Conservation (phyloP, 2,888 invertebrate species). For the Tuberolachnus salignus region DNA sequence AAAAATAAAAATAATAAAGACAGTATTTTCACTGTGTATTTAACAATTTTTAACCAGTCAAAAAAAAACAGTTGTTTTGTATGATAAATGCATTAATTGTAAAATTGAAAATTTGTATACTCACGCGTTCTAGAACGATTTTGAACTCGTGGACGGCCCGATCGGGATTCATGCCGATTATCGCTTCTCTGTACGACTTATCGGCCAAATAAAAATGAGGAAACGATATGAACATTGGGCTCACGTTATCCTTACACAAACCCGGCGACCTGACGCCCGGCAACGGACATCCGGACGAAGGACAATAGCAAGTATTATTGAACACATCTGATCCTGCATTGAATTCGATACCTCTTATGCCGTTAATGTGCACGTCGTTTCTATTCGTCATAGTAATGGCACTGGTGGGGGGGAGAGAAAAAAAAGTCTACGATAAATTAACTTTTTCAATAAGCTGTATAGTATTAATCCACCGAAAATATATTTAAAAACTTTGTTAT, state of each 20-base stretch:
- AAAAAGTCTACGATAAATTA: too few species aligned
- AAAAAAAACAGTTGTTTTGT: too few species aligned
- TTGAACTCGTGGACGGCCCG: conserved; percentile 62
- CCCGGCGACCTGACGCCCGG: conserved; percentile 61
- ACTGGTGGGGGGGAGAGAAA: conserved; percentile 25
- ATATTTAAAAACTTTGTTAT: too few species aligned
- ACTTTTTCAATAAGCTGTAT: too few species aligned
- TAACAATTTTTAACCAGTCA: too few species aligned
- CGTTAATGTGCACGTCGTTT: conserved; percentile 61
- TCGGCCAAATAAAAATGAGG: conserved; percentile 65
- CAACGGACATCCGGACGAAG: conserved; percentile 58
- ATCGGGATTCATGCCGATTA: conserved; percentile 63
- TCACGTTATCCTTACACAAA: conserved; percentile 62
- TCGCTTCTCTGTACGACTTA: conserved; percentile 61
- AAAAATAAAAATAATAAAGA: too few species aligned
- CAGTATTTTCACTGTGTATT: too few species aligned
- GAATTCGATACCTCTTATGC: conserved; percentile 67
- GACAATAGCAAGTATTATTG: conserved; percentile 81
- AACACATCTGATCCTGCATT: conserved; percentile 71
- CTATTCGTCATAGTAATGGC: conserved; percentile 52
- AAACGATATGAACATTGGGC: conserved; percentile 63
- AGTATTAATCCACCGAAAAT: too few species aligned
- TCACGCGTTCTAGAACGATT: conserved; percentile 74
- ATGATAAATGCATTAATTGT: too few species aligned
- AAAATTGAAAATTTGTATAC: conserved; percentile 59